These are phyloP conservation scores for Crossaster papposus DNA, from an alignment of 53 echinoderm and acorn worm genomes.

Conservation along the genomic window DNA sequence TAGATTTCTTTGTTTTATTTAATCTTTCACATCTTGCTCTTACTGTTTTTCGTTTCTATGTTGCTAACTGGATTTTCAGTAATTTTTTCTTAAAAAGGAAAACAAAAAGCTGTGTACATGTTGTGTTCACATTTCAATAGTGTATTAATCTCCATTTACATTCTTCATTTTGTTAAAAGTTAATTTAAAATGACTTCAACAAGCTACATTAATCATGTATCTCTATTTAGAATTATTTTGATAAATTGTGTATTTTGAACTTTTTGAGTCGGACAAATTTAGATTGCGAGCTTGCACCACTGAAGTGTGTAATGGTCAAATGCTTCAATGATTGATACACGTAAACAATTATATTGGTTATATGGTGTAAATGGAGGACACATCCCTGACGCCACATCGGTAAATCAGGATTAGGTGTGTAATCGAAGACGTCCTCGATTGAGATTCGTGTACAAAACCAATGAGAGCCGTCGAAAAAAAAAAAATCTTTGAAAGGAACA, in stretches of 20 bases:
- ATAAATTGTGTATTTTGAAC: neutral
- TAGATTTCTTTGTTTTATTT: conserved; percentile 49
- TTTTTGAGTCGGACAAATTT: neutral
- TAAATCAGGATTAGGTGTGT: no score
- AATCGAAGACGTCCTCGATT: no score
- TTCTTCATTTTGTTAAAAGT: neutral
- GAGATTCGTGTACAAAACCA: no score
- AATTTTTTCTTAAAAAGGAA: conserved; percentile 9
- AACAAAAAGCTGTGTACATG: conserved; percentile 31
- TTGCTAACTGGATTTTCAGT: conserved; percentile 9
- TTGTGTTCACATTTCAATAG: conserved; percentile 29
- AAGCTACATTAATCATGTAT: neutral
- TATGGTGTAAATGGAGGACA: no score
- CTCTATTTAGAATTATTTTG: neutral
- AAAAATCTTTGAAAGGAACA: no score
- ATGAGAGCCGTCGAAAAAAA: no score
- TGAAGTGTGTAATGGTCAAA: neutral
- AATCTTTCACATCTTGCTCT: conserved; percentile 47
- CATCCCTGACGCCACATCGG: no score
- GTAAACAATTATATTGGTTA: no score
- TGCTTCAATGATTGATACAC: neutral
- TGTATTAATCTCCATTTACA: conserved; percentile 26
- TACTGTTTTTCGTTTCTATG: neutral
- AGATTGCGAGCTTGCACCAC: neutral
- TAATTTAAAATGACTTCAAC: neutral